A percentile compares a stretch with the other conserved stretches of the same genome.
Evolutionary conservation across 2,888 invertebrate species (phyloP).

Genomic region (Rosalia funebris): DNA sequence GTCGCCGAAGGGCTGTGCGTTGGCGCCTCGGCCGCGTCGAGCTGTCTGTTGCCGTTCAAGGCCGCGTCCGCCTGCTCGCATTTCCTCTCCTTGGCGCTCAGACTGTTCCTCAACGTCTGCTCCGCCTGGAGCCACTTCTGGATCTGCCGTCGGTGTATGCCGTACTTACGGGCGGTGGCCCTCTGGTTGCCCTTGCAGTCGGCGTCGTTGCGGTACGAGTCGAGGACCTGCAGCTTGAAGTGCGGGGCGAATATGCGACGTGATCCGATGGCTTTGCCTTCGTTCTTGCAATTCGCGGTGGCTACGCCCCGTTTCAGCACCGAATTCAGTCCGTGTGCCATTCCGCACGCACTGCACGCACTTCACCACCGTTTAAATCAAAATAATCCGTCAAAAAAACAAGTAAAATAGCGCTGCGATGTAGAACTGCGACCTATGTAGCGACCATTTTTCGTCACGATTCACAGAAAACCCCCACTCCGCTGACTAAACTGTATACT

Average conservation of each 20-base stretch:
- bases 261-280: constrained; percentile 74
- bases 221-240: constrained; percentile 88
- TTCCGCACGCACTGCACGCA: constrained; percentile 49
- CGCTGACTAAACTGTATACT: constrained; percentile 71
- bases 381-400: constrained; percentile 53
- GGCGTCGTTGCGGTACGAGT: constrained; percentile 85
- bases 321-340: constrained; percentile 71
- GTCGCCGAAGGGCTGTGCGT: constrained; percentile 47
- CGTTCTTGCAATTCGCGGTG: constrained; percentile 61
- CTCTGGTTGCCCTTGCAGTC: constrained; percentile 91
- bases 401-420: constrained; percentile 57
- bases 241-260: constrained; percentile 89
- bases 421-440: constrained; percentile 68
- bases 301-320: constrained; percentile 63
- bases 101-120: constrained; percentile 79
- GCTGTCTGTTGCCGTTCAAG: constrained; percentile 62
- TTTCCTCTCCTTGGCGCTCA: constrained; percentile 63
- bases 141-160: constrained; percentile 88
- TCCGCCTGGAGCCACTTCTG: constrained; percentile 93
- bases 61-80: constrained; percentile 50
- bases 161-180: constrained; percentile 89
- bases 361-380: constrained; percentile 34
- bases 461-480: constrained; percentile 63
- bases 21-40: constrained; percentile 57
- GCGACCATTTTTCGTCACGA: constrained; percentile 66